Evolutionary conservation across 2,888 invertebrate species (phyloP).

Genomic region (Ptilodon capucinus): DNA sequence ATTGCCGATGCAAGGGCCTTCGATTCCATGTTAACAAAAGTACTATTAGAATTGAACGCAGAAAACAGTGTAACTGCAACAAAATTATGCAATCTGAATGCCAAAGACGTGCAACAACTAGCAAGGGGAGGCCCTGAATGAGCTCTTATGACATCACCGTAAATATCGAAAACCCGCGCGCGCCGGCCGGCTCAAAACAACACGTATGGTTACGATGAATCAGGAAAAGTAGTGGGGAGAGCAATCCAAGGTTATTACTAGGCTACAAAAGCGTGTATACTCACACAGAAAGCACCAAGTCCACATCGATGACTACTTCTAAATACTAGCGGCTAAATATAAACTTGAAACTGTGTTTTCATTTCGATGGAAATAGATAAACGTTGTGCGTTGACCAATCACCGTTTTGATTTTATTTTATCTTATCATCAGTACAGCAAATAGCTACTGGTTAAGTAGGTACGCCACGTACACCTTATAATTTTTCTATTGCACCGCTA

Average conservation of each 20-base stretch:
- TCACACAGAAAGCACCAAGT: slow-evolving; percentile 1
- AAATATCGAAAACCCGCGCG: slow-evolving; percentile 6
- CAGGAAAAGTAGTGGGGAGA: slow-evolving; percentile 9
- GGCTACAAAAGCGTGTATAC: background rate
- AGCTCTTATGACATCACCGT: slow-evolving; percentile 21
- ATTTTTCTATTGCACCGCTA: background rate
- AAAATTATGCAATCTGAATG: slow-evolving; percentile 15
- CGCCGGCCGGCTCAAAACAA: background rate
- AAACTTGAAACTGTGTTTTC: background rate
- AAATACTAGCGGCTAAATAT: too few species aligned
- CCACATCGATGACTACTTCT: background rate
- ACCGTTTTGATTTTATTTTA: background rate
- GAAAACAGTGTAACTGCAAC: slow-evolving; percentile 50
- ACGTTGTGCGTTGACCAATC: slow-evolving; percentile 1
- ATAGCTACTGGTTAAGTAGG: background rate
- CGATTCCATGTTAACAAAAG: slow-evolving; percentile 55
- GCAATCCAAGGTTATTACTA: slow-evolving; percentile 1
- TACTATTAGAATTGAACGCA: slow-evolving; percentile 33
- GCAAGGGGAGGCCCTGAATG: slow-evolving; percentile 1
- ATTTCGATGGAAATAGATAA: background rate
- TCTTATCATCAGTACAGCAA: slow-evolving; percentile 3
- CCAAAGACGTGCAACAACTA: background rate
- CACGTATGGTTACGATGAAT: slow-evolving; percentile 7
- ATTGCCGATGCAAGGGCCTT: slow-evolving; percentile 62
- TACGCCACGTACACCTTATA: background rate